Base-by-base conservation (phyloP, 2,888 invertebrate species). In the Chrysina gloriosa region DNA sequence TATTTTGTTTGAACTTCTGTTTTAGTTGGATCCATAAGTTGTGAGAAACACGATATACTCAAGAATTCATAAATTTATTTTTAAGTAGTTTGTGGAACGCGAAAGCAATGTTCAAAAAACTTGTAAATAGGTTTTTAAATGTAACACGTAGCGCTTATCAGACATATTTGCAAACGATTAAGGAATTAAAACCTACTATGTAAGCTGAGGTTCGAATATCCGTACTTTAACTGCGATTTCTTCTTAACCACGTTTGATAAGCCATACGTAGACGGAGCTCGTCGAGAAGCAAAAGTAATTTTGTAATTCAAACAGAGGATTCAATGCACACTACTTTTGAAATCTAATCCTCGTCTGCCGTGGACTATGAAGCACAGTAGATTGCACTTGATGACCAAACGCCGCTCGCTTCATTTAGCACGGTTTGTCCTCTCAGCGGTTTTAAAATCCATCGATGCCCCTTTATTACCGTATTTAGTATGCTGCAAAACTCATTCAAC, bases 331-430 rank as follows among this genome's bases (percentile, higher is more conserved):
- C 61, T 58, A 70, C 71, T 65, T 71, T 73, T 73, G 72, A 72
- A 73, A 73, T 68, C 63, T 69, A 69, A 70, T 71, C 69, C 64
- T 65, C 64, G 67, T 69, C 69, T 71, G 71, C 65, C 50, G 64
- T 50, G 66, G 65, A 68, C 68, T 69, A 69, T 68, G 63, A 70
- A 69, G 65, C 65, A 69, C 70, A 70, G 67, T 71, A 73, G 68
- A 73, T 70, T 71, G 71, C 74, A 70, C 71, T 74, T 71, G 72
- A 74, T 73, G 73, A 71, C 73, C 71, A 72, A 74, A 74, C 71
- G 72, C 67, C 68, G 70, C 52, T 67, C 70, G 70, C 69, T 71
- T 73, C 72, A 73, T 73, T 73, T 72, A 66, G 69, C 67, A 69
- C 69, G 65, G 68, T 71, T 72, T 72, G 71, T 72, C 73, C 72